Base-by-base conservation (phyloP, 2,888 invertebrate genomes). In the Chymomyza amoena region DNA sequence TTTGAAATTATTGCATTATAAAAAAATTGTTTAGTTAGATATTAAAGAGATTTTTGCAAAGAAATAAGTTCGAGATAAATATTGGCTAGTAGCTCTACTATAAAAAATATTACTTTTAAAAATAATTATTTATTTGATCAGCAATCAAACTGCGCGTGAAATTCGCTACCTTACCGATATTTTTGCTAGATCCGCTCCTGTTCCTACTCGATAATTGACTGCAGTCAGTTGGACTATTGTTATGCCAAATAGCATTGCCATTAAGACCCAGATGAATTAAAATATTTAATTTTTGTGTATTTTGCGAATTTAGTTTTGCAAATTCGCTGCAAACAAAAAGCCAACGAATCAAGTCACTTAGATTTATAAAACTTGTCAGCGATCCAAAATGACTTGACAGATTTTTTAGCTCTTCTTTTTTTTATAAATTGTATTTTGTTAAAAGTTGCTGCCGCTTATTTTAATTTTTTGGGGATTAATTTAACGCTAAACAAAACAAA, bases 311-410 rank as follows among this genome's bases (percentile, higher is more conserved):
- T 54, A 15, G 39, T 67, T 70, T 73, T 70, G 71, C 88, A 87
- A 87, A 80, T 85, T 86, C 80, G 87, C 80, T 79, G 82, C 80
- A 85, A 78, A 54, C 32, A 64, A 28, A 64, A 64, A 68, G 25
- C 36, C 15, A 61, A 54, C 70, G 36, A 25, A 57, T 52, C 15
- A 50, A 32, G 64, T 57, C 69, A 73, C 62, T 78, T 77, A 59
- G 60, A 66, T 67, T 56, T 68, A 63, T 39, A 66, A 57, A 52
- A 68, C 73, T 66, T 78, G 80, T 87, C 85, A 84, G 73, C 71
- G 9, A 32, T 61, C 76, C 32, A 72, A 87, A 88, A 85, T 82
- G 87, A 78, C 79, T 70, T 39, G 69, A 67, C 56, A 64, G 52
- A 57, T 62, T 56, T 66, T 62, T 70, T 66, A 36, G 39, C 32